phyloP scores from a whole-genome alignment of 2,797 vertebrate species.

The Moxostoma hubbsi region DNA sequence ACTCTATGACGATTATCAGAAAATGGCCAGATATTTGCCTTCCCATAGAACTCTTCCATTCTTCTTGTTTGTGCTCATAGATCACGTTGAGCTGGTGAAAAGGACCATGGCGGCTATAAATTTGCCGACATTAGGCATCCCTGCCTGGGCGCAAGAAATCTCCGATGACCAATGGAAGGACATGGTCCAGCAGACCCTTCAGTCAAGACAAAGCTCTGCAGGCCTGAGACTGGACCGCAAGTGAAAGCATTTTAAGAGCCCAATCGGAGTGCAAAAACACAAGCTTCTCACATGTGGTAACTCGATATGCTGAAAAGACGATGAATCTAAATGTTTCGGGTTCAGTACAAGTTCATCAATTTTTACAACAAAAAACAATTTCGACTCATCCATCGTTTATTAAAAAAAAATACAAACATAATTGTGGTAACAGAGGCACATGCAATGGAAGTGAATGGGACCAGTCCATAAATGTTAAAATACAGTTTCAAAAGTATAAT shows the following conservation, averaged over 20 bases:
- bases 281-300: conserved; percentile 20
- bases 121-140: conserved; percentile 85
- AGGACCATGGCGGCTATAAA: conserved; percentile 91
- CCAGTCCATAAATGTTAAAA: too few species aligned
- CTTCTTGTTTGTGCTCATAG: conserved; percentile 68
- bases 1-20: too few species aligned
- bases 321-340: not conserved
- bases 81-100: conserved; percentile 96
- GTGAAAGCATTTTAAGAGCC: conserved; percentile 5
- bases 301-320: not conserved
- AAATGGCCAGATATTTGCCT: not conserved
- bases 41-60: not conserved
- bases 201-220: conserved; percentile 75
- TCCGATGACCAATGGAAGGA: conserved; percentile 95
- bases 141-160: conserved; percentile 89
- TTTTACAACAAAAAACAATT: too few species aligned
- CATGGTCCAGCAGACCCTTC: conserved; percentile 88
- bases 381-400: too few species aligned
- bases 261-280: not conserved
- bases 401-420: too few species aligned
- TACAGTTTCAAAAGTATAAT: too few species aligned
- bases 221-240: conserved; percentile 63
- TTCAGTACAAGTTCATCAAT: too few species aligned
- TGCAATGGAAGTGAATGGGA: too few species aligned
- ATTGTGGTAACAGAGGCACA: too few species aligned